These are phyloP conservation scores for Lepus americanus DNA, from an alignment of 2,113 vertebrate genomes.

Conservation along the genomic window DNA sequence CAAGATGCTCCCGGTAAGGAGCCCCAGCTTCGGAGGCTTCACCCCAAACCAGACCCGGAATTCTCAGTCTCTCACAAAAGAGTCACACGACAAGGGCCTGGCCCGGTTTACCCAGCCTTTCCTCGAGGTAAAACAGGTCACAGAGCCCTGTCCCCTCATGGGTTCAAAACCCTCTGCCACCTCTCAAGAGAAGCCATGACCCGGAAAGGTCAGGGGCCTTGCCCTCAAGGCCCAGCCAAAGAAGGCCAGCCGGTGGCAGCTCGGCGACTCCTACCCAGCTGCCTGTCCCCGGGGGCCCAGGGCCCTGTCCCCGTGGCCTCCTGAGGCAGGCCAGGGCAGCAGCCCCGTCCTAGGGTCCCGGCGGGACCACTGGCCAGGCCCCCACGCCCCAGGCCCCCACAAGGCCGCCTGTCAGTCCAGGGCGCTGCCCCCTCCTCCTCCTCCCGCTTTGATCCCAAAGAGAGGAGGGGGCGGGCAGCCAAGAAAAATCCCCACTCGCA, in stretches of 20 bases:
- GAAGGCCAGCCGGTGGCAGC: background rate
- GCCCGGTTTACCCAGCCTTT: constrained; percentile 26
- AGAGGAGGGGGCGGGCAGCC: background rate
- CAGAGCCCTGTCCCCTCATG: background rate
- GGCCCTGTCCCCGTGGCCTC: background rate
- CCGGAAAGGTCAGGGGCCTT: constrained; percentile 26
- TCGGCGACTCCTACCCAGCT: background rate
- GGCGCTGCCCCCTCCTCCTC: background rate
- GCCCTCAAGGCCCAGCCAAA: background rate
- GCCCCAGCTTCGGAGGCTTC: background rate
- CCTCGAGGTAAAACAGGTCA: constrained; percentile 19
- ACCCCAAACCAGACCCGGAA: background rate
- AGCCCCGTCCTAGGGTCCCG: fast-evolving
- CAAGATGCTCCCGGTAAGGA: background rate
- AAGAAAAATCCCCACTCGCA: constrained; percentile 67
- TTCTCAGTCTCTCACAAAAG: background rate
- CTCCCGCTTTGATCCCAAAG: constrained; percentile 67
- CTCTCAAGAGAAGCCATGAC: background rate
- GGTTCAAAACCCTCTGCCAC: background rate
- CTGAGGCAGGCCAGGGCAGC: background rate
- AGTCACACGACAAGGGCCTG: background rate
- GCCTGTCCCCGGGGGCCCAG: background rate
- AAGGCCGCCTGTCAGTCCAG: constrained; percentile 18
- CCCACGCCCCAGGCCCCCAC: background rate
- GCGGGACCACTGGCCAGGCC: background rate